These are phyloP conservation scores for Cryptocephalus primarius DNA, from an alignment of 2,888 invertebrate species.

Conservation along the genomic window DNA sequence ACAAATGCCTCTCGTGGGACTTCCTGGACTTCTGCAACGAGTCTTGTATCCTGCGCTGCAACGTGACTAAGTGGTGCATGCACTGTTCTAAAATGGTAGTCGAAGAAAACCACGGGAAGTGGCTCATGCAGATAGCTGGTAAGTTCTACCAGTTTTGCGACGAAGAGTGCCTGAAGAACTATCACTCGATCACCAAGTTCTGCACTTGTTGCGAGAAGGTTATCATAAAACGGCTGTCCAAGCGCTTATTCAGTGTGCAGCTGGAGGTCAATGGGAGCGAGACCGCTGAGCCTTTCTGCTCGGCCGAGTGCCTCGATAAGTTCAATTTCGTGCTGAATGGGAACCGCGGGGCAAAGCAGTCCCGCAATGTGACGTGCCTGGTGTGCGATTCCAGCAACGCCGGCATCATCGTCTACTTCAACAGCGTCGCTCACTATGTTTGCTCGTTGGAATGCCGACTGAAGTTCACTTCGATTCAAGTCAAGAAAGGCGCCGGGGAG, in stretches of 20 bases:
- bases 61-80: neutral
- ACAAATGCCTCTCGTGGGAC: constrained; percentile 4
- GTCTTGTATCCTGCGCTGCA: neutral
- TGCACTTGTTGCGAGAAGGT: constrained; percentile 5
- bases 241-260: too few species aligned
- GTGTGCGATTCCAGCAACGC: constrained; percentile 3
- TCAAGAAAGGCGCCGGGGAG: constrained; percentile 1
- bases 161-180: neutral
- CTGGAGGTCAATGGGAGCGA: too few species aligned
- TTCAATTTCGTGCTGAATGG: neutral
- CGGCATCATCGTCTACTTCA: constrained; percentile 1
- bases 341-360: neutral
- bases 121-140: too few species aligned
- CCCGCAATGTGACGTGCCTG: neutral
- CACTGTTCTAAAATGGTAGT: neutral
- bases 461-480: constrained; percentile 3
- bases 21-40: constrained; percentile 5
- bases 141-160: constrained; percentile 3
- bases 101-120: too few species aligned
- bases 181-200: constrained; percentile 1
- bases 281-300: constrained; percentile 2
- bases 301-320: constrained; percentile 2
- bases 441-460: constrained; percentile 5
- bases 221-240: neutral
- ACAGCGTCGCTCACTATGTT: neutral